Base-by-base conservation (phyloP, 2,888 invertebrate genomes). In the Alentia gelatinosa region DNA sequence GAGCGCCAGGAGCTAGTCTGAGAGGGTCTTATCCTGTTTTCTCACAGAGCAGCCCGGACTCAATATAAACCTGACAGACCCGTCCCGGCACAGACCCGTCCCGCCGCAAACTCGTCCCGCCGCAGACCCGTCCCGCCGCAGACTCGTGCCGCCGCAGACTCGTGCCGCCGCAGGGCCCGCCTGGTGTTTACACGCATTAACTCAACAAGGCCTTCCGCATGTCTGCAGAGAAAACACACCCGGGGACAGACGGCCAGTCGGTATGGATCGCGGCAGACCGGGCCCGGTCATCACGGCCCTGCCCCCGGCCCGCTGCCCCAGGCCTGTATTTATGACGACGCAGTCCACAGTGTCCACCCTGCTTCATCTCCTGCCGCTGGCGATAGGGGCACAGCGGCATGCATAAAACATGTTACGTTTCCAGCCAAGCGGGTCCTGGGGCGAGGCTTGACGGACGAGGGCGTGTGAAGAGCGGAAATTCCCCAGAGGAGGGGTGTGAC, bases 331-430 rank as follows among this genome's bases (percentile, higher is more conserved):
- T 56, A 56, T 56, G 56, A n/a, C 56, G 56, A 19, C n/a, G 5
- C 56, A 56, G 56, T 56, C 56, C 19, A n/a, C 56, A 19, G n/a
- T 56, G 56, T 56, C 56, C 19, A n/a, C 12, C 3, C n/a, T n/a
- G 56, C 56, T 56, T n/a, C 56, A 19, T 56, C 56, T 56, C n/a
- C 19, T 56, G 56, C 56, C 56, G 12, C n/a, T 5, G 12, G 56
- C 19, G 56, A 56, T 19, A 3, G 19, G 3, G 56, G 56, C n/a
- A n/a, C 56, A 3, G 56, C 56, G 19, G 56, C 56, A 56, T 56
- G 56, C 56, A 56, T 56, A 56, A 56, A 56, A 56, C 56, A 56
- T 56, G 56, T 56, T n/a, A n/a, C n/a, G 56, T 56, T 56, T 56
- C 56, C 56, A n/a, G 56, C 56, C 56, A 56, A 56, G n/a, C n/a